Conservation (phyloP, 2,888 invertebrate genomes). For the Epirrhoe tristata region DNA sequence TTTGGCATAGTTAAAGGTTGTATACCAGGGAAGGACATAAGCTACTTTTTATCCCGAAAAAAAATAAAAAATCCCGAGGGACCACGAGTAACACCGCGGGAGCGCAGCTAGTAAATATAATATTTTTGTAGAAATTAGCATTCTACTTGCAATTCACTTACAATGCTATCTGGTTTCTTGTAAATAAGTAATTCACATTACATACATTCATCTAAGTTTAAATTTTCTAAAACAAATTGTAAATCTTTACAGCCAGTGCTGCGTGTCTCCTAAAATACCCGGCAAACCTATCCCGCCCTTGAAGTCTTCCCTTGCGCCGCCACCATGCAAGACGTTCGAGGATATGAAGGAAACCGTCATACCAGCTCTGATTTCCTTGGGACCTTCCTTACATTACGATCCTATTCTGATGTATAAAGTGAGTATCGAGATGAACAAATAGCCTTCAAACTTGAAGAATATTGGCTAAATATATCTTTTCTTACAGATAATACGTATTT, state of each 20-base stretch:
- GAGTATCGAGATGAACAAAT: conserved; percentile 42
- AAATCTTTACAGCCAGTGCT: conserved; percentile 86
- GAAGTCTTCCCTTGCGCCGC: conserved; percentile 86
- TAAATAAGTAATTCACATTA: neutral
- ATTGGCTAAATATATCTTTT: conserved; percentile 2
- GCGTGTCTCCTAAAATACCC: conserved; percentile 89
- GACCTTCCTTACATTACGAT: conserved; percentile 95
- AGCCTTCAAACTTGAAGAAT: no score
- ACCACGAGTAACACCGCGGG: no score
- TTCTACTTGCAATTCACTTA: no score
- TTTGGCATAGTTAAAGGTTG: no score
- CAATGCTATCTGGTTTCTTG: no score
- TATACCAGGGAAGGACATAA: no score
- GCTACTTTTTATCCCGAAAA: no score
- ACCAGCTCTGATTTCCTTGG: conserved; percentile 94
- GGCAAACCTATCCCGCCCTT: conserved; percentile 83
- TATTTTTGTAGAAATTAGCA: no score
- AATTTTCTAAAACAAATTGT: neutral
- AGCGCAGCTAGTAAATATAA: no score
- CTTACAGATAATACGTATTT: conserved; percentile 76
- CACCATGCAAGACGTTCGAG: conserved; percentile 88
- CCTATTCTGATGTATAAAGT: conserved; percentile 95
- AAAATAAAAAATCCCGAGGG: no score
- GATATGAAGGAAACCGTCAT: conserved; percentile 91
- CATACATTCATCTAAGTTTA: neutral